Base-by-base conservation (phyloP, 30 jellyfish, hydroid and myxozoan species). In the Haliclystus octoradiatus region DNA sequence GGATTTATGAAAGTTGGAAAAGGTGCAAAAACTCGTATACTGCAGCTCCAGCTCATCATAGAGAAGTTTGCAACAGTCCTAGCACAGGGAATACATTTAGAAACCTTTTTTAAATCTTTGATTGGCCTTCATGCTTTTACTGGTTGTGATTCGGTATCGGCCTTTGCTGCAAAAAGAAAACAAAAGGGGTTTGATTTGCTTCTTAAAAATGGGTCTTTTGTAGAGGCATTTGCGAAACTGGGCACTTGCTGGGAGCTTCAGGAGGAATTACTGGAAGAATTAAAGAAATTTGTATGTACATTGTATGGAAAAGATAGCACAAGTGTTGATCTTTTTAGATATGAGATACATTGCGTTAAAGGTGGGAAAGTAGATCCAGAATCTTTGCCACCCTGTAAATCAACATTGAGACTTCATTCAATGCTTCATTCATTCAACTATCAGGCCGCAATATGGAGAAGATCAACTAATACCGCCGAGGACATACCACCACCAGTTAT, bases 401-500 rank as follows among this genome's bases (percentile, higher is more conserved):
- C 68, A 52, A 49, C 67, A 50, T 32, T 66, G 15, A 29, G 14
- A 3, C 68, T 27, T 23, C 86, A 65, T 47, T 31, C 29, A 14
- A 27, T 27, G 65, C 33, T 33, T 31, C n/a, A n/a, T n/a, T 31
- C 34, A 33, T 83, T 83, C 73, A 74, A 74, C 67, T 77, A 77
- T 52, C 83, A 77, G 57, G 78, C 74, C 5, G 46, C 50, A 51
- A 67, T 68, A 40, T 77, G 91, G 78, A 77, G 73, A 77, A 28
- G 34, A 31, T n/a, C n/a, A n/a, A n/a, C n/a, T n/a, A n/a, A n/a
- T n/a, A n/a, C n/a, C n/a, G n/a, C n/a, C n/a, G n/a, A n/a, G n/a
- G 78, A 63, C 50, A 26, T 77, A 28, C 80, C 79, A 68, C 57
- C 91, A 3, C 91, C 91, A 13, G 91, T 68, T 7, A 25, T 31